Evolutionary conservation across 2,888 invertebrate species (phyloP).

Genomic region (Oegoconia quadripuncta): DNA sequence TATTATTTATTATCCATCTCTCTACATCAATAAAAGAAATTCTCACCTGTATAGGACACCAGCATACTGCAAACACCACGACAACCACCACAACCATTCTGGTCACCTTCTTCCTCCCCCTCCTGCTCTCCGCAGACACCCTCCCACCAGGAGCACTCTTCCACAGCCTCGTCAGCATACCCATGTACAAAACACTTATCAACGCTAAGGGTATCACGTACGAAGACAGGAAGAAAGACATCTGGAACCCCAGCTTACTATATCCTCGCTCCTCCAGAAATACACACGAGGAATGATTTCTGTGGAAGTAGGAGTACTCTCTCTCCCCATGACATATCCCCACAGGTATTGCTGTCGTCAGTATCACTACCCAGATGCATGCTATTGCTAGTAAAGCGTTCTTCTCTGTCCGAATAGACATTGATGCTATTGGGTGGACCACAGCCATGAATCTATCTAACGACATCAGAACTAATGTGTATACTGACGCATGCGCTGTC

Average conservation of each 20-base stretch:
- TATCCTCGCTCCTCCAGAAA: constrained; percentile 82
- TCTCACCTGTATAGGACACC: constrained; percentile 94
- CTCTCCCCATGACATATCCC: constrained; percentile 88
- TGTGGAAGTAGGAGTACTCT: constrained; percentile 81
- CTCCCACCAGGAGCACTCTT: constrained; percentile 90
- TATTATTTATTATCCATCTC: background rate
- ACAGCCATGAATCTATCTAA: constrained; percentile 95
- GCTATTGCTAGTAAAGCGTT: constrained; percentile 89
- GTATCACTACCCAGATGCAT: constrained; percentile 89
- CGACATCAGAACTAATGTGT: constrained; percentile 96
- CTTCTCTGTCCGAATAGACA: constrained; percentile 89
- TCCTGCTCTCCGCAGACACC: constrained; percentile 88
- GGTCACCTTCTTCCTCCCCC: constrained; percentile 93
- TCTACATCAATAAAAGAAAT: background rate
- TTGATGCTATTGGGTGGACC: constrained; percentile 93
- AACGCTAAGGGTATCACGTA: constrained; percentile 92
- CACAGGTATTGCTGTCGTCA: constrained; percentile 88
- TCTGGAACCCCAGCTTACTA: constrained; percentile 82
- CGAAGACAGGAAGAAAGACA: constrained; percentile 92
- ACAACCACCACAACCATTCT: constrained; percentile 95
- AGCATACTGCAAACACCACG: constrained; percentile 94
- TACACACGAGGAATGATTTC: constrained; percentile 83
- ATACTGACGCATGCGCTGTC: constrained; percentile 95
- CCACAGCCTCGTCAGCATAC: constrained; percentile 93
- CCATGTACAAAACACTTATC: constrained; percentile 92